Evolutionary conservation across 2,888 invertebrate genomes (phyloP).

Genomic region (Malthinus seriepunctatus): DNA sequence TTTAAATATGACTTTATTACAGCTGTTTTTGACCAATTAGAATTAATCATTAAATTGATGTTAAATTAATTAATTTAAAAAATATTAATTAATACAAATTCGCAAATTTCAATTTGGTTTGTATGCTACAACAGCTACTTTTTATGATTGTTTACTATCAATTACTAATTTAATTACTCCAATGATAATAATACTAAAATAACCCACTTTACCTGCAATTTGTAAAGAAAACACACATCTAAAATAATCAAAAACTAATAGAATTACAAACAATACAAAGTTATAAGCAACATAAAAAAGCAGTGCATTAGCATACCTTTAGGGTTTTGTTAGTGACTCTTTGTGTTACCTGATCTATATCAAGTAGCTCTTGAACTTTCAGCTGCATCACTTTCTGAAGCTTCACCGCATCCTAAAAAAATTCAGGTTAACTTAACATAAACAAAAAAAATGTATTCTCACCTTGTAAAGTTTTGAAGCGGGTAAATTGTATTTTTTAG

Average conservation of each 20-base stretch:
- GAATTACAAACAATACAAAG: slow-evolving; percentile 13
- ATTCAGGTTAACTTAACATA: neutral
- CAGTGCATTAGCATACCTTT: slow-evolving; percentile 49
- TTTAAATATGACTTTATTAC: too few relatives aligned
- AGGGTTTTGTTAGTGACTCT: slow-evolving; percentile 55
- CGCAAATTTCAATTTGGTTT: too few relatives aligned
- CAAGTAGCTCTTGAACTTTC: slow-evolving; percentile 72
- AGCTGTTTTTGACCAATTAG: too few relatives aligned
- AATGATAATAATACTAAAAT: too few relatives aligned
- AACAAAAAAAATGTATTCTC: slow-evolving; percentile 31
- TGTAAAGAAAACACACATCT: neutral
- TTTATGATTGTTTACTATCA: too few relatives aligned
- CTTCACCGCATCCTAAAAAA: slow-evolving; percentile 68
- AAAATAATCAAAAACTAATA: neutral
- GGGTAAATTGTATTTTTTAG: slow-evolving; percentile 84
- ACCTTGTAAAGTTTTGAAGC: slow-evolving; percentile 82
- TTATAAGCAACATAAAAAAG: slow-evolving; percentile 25
- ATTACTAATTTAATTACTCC: too few relatives aligned
- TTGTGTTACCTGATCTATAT: slow-evolving; percentile 63
- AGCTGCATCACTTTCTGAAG: slow-evolving; percentile 72
- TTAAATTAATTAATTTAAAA: too few relatives aligned
- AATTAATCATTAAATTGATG: too few relatives aligned
- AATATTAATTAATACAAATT: too few relatives aligned
- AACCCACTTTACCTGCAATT: slow-evolving; percentile 6
- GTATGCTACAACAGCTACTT: too few relatives aligned